phyloP scores from a whole-genome alignment of 2,888 invertebrate species.

The Caenorhabditis sp. region DNA sequence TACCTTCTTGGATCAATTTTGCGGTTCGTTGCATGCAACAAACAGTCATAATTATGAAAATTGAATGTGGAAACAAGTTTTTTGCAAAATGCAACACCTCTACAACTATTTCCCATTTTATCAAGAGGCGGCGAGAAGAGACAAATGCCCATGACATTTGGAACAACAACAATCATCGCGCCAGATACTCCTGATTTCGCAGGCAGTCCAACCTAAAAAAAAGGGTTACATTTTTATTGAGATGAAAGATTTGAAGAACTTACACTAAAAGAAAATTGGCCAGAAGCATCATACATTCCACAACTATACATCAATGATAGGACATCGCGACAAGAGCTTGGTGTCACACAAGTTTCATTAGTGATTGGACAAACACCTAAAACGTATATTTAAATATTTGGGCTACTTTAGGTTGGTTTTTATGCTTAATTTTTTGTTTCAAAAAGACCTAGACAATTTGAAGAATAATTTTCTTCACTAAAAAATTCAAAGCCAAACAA shows the following conservation, averaged over 20 bases:
- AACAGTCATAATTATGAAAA: conserved; percentile 84
- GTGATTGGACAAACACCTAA: conserved; percentile 68
- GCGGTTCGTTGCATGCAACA: conserved; percentile 55
- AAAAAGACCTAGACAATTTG: no score
- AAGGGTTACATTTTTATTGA: background rate
- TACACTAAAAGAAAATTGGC: conserved; percentile 83
- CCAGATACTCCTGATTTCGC: conserved; percentile 81
- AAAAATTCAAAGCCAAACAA: no score
- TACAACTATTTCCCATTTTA: conserved; percentile 85
- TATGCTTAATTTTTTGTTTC: no score
- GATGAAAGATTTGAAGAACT: conserved; percentile 22
- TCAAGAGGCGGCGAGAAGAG: conserved; percentile 93
- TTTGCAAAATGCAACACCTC: conserved; percentile 90
- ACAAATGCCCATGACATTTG: conserved; percentile 94
- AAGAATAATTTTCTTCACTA: no score
- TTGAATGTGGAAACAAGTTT: conserved; percentile 79
- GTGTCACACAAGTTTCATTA: conserved; percentile 61
- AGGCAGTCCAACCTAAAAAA: conserved; percentile 74
- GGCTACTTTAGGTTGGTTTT: no score
- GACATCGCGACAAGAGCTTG: conserved; percentile 91
- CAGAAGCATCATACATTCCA: conserved; percentile 76
- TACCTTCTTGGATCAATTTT: conserved; percentile 42
- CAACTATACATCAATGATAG: conserved; percentile 97
- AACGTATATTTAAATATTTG: no score
- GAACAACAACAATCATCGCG: conserved; percentile 89